Conservation (phyloP, 2,888 invertebrate genomes). For the Acanthosoma haemorrhoidale region DNA sequence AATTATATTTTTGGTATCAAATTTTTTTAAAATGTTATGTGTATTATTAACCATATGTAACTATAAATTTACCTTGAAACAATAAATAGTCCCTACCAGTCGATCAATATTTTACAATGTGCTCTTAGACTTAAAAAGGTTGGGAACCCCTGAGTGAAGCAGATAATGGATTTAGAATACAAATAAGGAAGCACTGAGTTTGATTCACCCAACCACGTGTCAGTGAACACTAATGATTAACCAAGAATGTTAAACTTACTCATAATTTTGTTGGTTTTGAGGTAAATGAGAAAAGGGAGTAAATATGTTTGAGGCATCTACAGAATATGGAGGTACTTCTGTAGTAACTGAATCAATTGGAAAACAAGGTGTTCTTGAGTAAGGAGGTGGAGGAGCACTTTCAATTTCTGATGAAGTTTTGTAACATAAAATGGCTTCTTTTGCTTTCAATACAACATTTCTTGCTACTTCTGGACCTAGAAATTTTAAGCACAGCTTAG, state of each 20-base stretch:
- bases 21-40: no score
- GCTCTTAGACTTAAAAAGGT: no score
- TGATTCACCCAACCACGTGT: no score
- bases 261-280: constrained; percentile 1
- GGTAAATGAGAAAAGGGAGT: background rate
- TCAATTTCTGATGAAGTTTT: constrained; percentile 29
- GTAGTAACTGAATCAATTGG: background rate
- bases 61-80: no score
- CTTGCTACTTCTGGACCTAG: constrained; percentile 33
- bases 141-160: no score
- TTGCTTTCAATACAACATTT: constrained; percentile 31
- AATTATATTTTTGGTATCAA: no score
- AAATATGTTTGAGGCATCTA: background rate
- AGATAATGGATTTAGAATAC: no score
- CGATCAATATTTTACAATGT: no score
- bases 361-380: background rate
- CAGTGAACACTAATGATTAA: no score
- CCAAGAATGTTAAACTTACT: background rate
- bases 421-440: constrained; percentile 33
- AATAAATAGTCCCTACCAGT: no score
- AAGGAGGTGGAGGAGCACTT: constrained; percentile 35
- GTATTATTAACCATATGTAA: no score
- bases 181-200: no score
- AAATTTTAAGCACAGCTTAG: background rate
- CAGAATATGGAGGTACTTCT: background rate